Evolutionary conservation across 2,888 invertebrate genomes (phyloP).

Genomic region (Torymus texanus): DNA sequence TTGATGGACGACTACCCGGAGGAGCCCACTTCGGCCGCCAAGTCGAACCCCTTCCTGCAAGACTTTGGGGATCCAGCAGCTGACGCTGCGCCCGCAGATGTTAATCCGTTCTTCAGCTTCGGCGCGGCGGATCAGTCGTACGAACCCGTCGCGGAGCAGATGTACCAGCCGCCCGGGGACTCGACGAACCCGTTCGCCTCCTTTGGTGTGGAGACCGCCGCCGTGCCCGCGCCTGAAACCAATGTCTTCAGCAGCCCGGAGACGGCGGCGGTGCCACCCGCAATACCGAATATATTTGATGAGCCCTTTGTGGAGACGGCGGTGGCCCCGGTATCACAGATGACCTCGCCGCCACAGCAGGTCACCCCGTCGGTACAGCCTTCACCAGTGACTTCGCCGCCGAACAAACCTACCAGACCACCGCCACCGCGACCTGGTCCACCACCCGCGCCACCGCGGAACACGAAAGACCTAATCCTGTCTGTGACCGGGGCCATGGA

Average conservation of each 20-base stretch:
- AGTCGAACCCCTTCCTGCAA: conserved; percentile 83
- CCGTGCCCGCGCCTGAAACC: conserved; percentile 58
- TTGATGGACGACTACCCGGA: conserved; percentile 82
- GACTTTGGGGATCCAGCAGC: conserved; percentile 71
- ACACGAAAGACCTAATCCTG: conserved; percentile 89
- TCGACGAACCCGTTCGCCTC: conserved; percentile 75
- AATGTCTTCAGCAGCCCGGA: conserved; percentile 58
- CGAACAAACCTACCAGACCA: conserved; percentile 63
- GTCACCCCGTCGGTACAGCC: not conserved
- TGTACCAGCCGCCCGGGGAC: conserved; percentile 65
- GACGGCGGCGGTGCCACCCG: conserved; percentile 53
- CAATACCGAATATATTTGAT: conserved; percentile 56
- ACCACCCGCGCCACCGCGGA: conserved; percentile 80
- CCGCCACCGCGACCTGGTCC: conserved; percentile 77
- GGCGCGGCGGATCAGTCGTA: conserved; percentile 63
- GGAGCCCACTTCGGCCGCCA: conserved; percentile 77
- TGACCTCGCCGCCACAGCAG: conserved; percentile 50
- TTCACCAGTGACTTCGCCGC: conserved; percentile 14
- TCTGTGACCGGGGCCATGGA: conserved; percentile 93
- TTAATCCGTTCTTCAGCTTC: conserved; percentile 71
- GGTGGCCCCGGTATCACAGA: conserved; percentile 15
- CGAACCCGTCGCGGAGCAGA: conserved; percentile 63
- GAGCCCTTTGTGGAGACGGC: conserved; percentile 47
- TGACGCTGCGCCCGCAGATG: conserved; percentile 81
- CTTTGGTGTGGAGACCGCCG: conserved; percentile 65